Evolutionary conservation across 2,797 vertebrate species (phyloP).

Genomic region (Tiaroga cobitis): DNA sequence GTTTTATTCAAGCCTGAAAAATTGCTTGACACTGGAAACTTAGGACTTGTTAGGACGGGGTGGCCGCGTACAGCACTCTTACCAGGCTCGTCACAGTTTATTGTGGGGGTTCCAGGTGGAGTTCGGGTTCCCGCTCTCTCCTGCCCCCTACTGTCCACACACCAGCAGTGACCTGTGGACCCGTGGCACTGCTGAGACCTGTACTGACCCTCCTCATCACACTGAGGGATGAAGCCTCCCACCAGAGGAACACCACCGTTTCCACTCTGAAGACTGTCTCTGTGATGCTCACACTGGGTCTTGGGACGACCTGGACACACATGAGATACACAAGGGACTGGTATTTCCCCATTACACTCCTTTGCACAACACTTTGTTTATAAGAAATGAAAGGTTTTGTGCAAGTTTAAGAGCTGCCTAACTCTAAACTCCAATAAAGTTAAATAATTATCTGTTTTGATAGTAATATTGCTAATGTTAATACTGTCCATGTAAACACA

Average conservation of each 20-base stretch:
- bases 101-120: constrained; percentile 56
- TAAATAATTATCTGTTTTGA: not conserved
- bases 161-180: constrained; percentile 82
- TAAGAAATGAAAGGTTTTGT: not conserved
- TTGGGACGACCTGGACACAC: constrained; percentile 47
- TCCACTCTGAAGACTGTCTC: constrained; percentile 48
- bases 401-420: not conserved
- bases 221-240: constrained; percentile 63
- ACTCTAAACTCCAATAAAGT: not conserved
- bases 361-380: not conserved
- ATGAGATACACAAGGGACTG: not conserved
- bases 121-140: constrained; percentile 75
- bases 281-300: constrained; percentile 66
- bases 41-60: not conserved
- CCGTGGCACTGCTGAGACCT: constrained; percentile 77
- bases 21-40: not conserved
- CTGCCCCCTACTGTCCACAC: constrained; percentile 73
- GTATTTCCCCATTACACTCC: not conserved
- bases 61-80: not conserved
- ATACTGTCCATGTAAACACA: not conserved
- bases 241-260: not conserved
- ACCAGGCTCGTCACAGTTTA: constrained; percentile 74
- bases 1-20: not conserved
- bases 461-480: not conserved
- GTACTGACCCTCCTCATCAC: constrained; percentile 73